A percentile compares a stretch with the other conserved stretches of the same genome.
Evolutionary conservation across 1,140 invertebrate species (phyloP).

Genomic region (Cydia fagiglandana): DNA sequence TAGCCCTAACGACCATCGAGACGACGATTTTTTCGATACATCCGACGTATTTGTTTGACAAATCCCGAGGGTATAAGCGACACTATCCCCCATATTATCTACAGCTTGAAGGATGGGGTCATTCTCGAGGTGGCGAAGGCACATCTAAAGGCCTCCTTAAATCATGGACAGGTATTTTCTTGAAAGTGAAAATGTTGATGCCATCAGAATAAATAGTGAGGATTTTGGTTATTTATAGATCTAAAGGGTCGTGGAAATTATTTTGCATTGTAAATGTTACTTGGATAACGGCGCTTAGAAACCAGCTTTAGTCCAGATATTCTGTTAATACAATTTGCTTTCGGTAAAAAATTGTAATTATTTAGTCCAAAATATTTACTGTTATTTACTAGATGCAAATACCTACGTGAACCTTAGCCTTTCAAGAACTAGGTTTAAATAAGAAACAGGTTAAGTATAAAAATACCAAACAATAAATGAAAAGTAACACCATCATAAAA

Average conservation of each 20-base stretch:
- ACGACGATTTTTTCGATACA: slow-evolving; percentile 76
- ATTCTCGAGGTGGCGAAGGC: slow-evolving; percentile 71
- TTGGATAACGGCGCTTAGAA: background rate
- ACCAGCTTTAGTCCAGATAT: no score
- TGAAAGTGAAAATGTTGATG: slow-evolving; percentile 12
- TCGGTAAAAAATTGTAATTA: no score
- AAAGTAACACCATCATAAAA: background rate
- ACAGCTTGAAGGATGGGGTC: slow-evolving; percentile 71
- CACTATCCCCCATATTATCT: slow-evolving; percentile 76
- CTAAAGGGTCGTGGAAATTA: slow-evolving; percentile 40
- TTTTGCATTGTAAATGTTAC: slow-evolving; percentile 39
- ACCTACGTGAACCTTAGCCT: no score
- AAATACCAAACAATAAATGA: background rate
- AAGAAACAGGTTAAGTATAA: slow-evolving; percentile 9
- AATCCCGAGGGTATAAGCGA: slow-evolving; percentile 71
- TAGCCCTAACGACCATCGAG: slow-evolving; percentile 74
- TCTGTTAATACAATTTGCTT: no score
- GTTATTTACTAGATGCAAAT: no score
- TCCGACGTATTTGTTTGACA: slow-evolving; percentile 75
- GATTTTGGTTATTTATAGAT: slow-evolving; percentile 48
- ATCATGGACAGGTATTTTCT: slow-evolving; percentile 66
- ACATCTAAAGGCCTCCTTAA: slow-evolving; percentile 59
- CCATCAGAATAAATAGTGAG: slow-evolving; percentile 40
- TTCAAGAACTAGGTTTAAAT: background rate
- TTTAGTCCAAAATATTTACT: no score